A percentile compares a stretch with the other conserved stretches of the same genome.
phyloP scores from a whole-genome alignment of 2,888 invertebrate species.

The Arctia plantaginis region DNA sequence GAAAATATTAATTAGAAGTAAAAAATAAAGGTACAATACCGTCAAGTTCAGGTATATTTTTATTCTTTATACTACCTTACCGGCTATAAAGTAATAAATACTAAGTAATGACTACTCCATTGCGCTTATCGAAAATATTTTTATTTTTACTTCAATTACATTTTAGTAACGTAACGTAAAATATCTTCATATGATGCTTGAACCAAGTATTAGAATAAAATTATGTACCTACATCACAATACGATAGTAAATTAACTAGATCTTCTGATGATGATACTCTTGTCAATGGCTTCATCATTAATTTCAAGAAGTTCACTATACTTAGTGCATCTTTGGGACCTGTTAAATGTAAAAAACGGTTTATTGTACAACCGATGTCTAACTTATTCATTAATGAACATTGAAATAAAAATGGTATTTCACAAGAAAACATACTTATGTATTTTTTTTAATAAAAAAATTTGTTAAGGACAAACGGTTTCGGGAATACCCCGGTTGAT shows the following conservation, averaged over 20 bases:
- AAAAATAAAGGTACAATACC: too few relatives aligned
- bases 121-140: background rate
- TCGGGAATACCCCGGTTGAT: too few relatives aligned
- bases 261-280: conserved; percentile 88
- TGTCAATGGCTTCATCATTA: conserved; percentile 90
- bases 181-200: background rate
- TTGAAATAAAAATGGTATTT: too few relatives aligned
- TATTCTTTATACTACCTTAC: background rate
- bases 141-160: background rate
- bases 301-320: conserved; percentile 90
- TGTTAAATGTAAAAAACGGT: conserved; percentile 36
- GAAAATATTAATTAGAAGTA: too few relatives aligned
- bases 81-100: background rate
- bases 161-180: too few relatives aligned
- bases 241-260: conserved; percentile 86
- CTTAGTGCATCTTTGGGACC: conserved; percentile 82
- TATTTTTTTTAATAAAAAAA: too few relatives aligned
- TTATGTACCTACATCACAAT: conserved; percentile 89
- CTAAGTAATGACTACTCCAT: background rate
- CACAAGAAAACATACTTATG: too few relatives aligned
- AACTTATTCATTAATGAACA: too few relatives aligned
- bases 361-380: background rate
- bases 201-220: conserved; percentile 4
- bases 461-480: too few relatives aligned
- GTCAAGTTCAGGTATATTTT: background rate